Evolutionary conservation across 2,797 vertebrate species (phyloP).

Genomic region (Balearica regulorum): DNA sequence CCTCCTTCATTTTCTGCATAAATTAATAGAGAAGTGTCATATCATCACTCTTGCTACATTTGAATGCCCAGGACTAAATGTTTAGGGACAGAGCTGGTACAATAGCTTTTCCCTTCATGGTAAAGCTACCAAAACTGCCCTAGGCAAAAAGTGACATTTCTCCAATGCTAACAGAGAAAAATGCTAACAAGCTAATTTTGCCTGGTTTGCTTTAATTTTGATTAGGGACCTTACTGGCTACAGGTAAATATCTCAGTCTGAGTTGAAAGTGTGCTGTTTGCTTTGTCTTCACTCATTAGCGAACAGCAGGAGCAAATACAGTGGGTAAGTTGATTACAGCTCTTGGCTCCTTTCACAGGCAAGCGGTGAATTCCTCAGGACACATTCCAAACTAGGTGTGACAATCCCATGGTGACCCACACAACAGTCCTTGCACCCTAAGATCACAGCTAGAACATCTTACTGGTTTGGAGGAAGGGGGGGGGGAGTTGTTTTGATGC

Average conservation of each 20-base stretch:
- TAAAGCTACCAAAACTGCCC: slow-evolving; percentile 32
- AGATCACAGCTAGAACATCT: neutral
- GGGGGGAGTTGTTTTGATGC: neutral
- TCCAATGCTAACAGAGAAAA: slow-evolving; percentile 44
- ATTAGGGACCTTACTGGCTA: slow-evolving; percentile 30
- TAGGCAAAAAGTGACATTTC: slow-evolving; percentile 60
- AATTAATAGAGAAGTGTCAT: slow-evolving; percentile 40
- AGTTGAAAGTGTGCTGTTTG: slow-evolving; percentile 31
- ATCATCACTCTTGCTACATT: slow-evolving; percentile 1
- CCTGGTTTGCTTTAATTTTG: slow-evolving; percentile 54
- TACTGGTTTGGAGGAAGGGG: neutral
- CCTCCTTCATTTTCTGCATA: slow-evolving; percentile 20
- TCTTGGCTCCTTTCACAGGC: slow-evolving; percentile 35
- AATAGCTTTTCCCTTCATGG: slow-evolving; percentile 13
- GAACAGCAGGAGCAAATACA: slow-evolving; percentile 48
- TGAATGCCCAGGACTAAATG: slow-evolving; percentile 11
- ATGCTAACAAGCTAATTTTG: slow-evolving; percentile 58
- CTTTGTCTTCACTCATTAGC: slow-evolving; percentile 59
- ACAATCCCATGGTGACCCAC: neutral
- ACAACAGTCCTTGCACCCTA: neutral
- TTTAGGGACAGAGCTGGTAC: neutral
- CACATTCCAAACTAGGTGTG: neutral
- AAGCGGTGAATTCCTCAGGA: slow-evolving; percentile 2
- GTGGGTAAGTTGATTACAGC: slow-evolving; percentile 32
- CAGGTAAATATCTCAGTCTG: slow-evolving; percentile 53